Evolutionary conservation across 2,797 vertebrate genomes (phyloP), one percentile per base, ranked within the genome.

Genomic region (Jordanella pulchra): DNA sequence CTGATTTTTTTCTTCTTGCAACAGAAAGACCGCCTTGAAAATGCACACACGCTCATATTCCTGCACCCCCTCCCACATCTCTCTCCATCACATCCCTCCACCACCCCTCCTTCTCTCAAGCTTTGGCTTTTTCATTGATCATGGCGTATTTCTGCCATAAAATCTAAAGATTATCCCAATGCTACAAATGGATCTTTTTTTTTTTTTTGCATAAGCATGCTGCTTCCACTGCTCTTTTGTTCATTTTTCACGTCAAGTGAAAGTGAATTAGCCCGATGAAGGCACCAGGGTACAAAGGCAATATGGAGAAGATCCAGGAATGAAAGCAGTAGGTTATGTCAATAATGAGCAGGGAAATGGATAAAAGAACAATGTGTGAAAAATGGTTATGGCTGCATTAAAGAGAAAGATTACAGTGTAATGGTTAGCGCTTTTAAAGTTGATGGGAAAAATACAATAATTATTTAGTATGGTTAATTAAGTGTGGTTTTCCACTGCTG

Each of bases 1-100:
- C 85, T 74, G 64, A 73, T 35, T 72, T 68, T 72, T 84, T 83
- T 87, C 56, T 91, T 89, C 86, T 93, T 92, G 89, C 87, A 91
- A 92, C 87, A 93, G 91, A 94, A 93, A 94, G 93, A 93, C 92
- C 93, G 94, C 93, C 93, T 95, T 91, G 89, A 93, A 93, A 92
- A 93, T 90, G 92, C 92, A 93, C 75, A 91, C 92, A 93, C 90
- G 87, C 86, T 90, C 89, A 91, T 90, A 91, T 91, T 89, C 91
- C 89, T 86, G 80, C 89, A 89, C 92, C 84, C 89, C 88, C 73
- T 72, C 71, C 79, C 71, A 89, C 90, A 83, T 84, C 86, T 82
- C 84, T 91, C 90, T 88, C 89, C 91, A 91, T 92, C 90, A 90
- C 84, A 90, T 87, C 90, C 84, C 89, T 91, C 89, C 87, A 83